phyloP scores from a whole-genome alignment of 1,140 invertebrate species.

The Sitobion miscanthi region DNA sequence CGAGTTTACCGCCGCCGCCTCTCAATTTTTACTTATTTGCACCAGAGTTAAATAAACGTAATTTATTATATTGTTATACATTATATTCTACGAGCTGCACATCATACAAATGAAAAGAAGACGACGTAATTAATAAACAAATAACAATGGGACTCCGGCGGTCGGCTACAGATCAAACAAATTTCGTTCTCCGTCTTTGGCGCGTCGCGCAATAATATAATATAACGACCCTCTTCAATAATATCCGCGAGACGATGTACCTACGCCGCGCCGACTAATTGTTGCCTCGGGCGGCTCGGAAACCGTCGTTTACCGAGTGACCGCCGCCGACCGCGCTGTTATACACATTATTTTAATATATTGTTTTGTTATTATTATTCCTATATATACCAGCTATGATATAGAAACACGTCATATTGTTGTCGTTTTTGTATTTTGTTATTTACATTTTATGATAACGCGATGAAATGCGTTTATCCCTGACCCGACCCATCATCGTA shows the following conservation, averaged over 20 bases:
- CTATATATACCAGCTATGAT: background rate
- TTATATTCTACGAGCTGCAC: background rate
- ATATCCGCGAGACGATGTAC: background rate
- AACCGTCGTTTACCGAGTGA: conserved; percentile 26
- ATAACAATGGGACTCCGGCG: conserved; percentile 3
- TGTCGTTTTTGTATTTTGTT: background rate
- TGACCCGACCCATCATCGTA: conserved; percentile 3
- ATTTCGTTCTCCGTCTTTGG: background rate
- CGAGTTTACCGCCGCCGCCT: background rate
- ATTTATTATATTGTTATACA: background rate
- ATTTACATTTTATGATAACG: background rate
- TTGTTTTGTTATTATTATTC: background rate
- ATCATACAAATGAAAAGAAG: conserved; percentile 5
- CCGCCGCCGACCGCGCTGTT: background rate
- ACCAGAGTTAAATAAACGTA: background rate
- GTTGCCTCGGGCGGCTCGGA: background rate
- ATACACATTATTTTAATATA: background rate
- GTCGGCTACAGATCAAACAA: conserved; percentile 19
- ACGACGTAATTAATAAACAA: conserved; percentile 40
- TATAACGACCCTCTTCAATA: conserved; percentile 20
- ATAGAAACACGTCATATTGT: background rate
- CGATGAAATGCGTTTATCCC: background rate
- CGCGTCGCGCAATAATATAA: background rate
- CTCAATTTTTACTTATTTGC: background rate
- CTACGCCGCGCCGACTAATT: conserved; percentile 1